Evolutionary conservation across 2,888 invertebrate species (phyloP).

Genomic region (Nymphalis c-album): DNA sequence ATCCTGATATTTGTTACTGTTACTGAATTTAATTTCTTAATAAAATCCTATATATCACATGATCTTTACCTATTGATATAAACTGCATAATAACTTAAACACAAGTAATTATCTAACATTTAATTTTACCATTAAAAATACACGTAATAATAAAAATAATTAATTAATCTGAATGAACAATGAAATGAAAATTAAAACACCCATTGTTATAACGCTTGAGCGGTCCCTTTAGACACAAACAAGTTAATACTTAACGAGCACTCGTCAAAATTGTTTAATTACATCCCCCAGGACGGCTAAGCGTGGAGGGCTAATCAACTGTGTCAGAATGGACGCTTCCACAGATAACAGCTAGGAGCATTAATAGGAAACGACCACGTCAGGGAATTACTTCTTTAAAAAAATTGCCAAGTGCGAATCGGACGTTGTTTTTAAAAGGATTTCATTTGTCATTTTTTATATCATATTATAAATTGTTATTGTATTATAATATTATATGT

Average conservation of each 20-base stretch:
- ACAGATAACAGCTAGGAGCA: slow-evolving; percentile 39
- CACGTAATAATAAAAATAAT: background rate
- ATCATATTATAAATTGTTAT: background rate
- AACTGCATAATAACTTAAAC: background rate
- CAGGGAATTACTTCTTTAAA: slow-evolving; percentile 65
- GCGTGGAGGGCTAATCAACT: slow-evolving; percentile 62
- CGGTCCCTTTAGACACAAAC: slow-evolving; percentile 54
- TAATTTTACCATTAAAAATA: background rate
- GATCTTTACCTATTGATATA: too few species aligned
- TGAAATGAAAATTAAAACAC: slow-evolving; percentile 27
- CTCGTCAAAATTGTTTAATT: slow-evolving; percentile 73
- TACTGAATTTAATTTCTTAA: too few species aligned
- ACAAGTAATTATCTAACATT: background rate
- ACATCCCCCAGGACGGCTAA: slow-evolving; percentile 63
- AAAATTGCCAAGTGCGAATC: slow-evolving; percentile 32
- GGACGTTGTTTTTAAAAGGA: background rate
- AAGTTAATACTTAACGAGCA: slow-evolving; percentile 69
- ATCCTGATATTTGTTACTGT: too few species aligned
- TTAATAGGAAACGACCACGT: slow-evolving; percentile 39
- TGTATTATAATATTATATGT: background rate
- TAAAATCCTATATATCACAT: too few species aligned
- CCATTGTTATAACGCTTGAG: slow-evolving; percentile 39
- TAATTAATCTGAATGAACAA: slow-evolving; percentile 7
- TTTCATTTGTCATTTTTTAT: background rate
- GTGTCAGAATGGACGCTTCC: slow-evolving; percentile 50